These are phyloP conservation scores for Brachypodius melanocephalos DNA, from an alignment of 2,113 vertebrate species.

Conservation along the genomic window DNA sequence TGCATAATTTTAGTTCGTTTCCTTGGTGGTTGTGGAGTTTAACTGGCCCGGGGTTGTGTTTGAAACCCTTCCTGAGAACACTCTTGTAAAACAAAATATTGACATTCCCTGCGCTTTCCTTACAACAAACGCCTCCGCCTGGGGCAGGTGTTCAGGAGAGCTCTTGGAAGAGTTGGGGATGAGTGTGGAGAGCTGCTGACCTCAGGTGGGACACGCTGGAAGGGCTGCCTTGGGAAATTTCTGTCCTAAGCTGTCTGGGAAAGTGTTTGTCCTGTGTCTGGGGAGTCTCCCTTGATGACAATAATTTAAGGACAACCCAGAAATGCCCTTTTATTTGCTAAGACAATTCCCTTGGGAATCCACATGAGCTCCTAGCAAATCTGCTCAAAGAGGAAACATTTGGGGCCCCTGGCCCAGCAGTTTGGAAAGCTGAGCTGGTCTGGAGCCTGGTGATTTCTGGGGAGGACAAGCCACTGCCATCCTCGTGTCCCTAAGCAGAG, in stretches of 20 bases:
- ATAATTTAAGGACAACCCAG: not conserved
- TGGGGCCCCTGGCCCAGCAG: not conserved
- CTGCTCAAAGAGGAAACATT: rapidly evolving
- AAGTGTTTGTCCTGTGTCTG: not conserved
- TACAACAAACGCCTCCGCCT: not conserved
- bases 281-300: not conserved
- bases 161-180: not conserved
- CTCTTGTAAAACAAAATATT: not conserved
- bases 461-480: not conserved
- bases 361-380: not conserved
- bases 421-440: not conserved
- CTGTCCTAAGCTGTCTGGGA: not conserved
- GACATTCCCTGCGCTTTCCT: not conserved
- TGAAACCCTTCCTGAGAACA: not conserved
- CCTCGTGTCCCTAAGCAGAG: not conserved
- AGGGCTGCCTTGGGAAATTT: not conserved
- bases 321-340: not conserved
- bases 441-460: not conserved
- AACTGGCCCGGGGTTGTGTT: not conserved
- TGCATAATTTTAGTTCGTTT: constrained; percentile 17
- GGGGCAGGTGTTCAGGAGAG: not conserved
- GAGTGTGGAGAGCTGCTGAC: not conserved
- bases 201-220: not conserved
- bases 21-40: not conserved
- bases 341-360: not conserved